Evolutionary conservation across 2,888 invertebrate genomes (phyloP), one percentile per base, ranked within the genome.

Genomic region (Chirona hameri): DNA sequence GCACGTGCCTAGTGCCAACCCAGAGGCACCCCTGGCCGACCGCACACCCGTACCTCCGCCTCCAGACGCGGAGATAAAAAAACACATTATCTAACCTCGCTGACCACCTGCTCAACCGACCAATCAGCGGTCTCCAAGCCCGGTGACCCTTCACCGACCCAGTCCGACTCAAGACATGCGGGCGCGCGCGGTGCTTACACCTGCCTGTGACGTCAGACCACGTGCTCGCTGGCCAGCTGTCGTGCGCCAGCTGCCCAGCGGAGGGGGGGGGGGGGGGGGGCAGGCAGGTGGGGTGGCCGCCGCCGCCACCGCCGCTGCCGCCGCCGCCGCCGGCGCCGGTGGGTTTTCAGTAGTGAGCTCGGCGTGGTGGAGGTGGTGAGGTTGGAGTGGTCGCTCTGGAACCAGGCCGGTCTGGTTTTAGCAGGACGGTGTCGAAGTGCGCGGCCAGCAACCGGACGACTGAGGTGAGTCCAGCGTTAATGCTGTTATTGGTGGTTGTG

Each of bases 221-320:
- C 65, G 65, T 65, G 65, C 65, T 65, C 65, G 65, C n/a, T 27
- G 65, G 65, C n/a, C 65, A 65, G 65, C 65, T 65, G 65, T n/a
- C 65, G 65, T 5, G 27, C n/a, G 65, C n/a, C 65, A 65, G 65
- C 65, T 65, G 65, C n/a, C 0, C n/a, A n/a, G 21, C 60, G 60
- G 60, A 52, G 52, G 52, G 14, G 52, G 57, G 24, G 57, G 57
- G 57, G 24, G 57, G 57, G 24, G 57, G 57, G 57, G 57, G 57
- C 21, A 10, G n/a, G 65, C 65, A 65, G 65, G 65, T 65, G 65
- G 65, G 65, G 65, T 12, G 10, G 27, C 24, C 65, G 65, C 65
- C 60, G 60, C 65, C 27, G 65, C 65, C n/a, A 27, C 65, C n/a
- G 65, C 65, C 1, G 65, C 65, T 7, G 60, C 60, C 7, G 60